A percentile compares a stretch with the other conserved stretches of the same genome.
These are phyloP conservation scores for Panagrolaimus sp. DNA, from an alignment of 1,140 invertebrate species.

Conservation along the genomic window DNA sequence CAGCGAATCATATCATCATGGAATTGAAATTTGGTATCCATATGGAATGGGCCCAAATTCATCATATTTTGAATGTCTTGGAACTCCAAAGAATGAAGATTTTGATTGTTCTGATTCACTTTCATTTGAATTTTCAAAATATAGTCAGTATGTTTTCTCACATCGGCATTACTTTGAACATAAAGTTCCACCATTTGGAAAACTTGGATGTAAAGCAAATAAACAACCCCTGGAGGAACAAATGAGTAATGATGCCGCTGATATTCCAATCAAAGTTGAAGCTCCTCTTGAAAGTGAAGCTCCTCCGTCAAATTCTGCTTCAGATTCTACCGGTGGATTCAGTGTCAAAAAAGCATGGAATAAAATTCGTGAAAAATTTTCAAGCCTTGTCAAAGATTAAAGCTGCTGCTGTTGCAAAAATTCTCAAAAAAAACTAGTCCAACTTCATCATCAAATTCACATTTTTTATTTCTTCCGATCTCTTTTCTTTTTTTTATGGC, in stretches of 20 bases:
- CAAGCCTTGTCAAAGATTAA: neutral
- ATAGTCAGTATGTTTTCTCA: neutral
- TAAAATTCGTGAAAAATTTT: neutral
- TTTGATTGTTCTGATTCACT: conserved; percentile 4
- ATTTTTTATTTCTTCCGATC: too few species aligned
- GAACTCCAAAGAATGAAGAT: neutral
- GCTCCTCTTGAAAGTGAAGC: neutral
- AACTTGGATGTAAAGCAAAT: neutral
- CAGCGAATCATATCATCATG: conserved; percentile 13
- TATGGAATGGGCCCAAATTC: neutral
- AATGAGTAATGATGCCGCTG: neutral
- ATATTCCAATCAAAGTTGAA: neutral
- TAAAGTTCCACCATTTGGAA: neutral
- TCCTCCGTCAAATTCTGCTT: neutral
- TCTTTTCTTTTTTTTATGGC: too few species aligned
- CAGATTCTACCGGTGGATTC: neutral
- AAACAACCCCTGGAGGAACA: too few species aligned
- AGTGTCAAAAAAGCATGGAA: neutral
- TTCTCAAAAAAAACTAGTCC: too few species aligned
- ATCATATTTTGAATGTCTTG: conserved; percentile 10
- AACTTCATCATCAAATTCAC: too few species aligned
- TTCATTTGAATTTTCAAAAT: neutral
- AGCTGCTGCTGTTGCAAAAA: too few species aligned
- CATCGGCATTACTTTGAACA: conserved; percentile 16
- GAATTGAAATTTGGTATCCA: conserved; percentile 17